These are phyloP conservation scores for Drosophila formosana DNA, from an alignment of 2,888 invertebrate species.

Conservation along the genomic window DNA sequence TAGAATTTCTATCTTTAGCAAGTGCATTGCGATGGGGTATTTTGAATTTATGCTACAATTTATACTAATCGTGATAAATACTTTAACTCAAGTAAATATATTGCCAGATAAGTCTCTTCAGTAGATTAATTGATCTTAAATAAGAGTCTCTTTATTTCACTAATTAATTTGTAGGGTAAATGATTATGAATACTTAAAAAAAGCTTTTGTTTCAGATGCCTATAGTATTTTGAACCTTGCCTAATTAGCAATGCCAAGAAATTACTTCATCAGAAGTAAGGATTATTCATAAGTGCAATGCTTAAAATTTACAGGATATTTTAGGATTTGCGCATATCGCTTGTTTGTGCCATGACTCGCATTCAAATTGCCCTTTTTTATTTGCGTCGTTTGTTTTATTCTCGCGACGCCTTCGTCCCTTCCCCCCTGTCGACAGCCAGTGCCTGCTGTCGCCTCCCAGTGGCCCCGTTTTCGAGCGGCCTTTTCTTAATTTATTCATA, in stretches of 20 bases:
- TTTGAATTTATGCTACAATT: neutral
- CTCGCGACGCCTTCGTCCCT: constrained; percentile 47
- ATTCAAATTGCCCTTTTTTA: constrained; percentile 76
- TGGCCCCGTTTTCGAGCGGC: constrained; percentile 36
- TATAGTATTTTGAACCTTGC: neutral
- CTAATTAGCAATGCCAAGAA: neutral
- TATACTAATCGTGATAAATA: neutral
- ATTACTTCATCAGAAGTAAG: neutral
- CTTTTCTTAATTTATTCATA: constrained; percentile 80
- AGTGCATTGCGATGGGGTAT: constrained; percentile 13
- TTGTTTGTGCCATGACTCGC: constrained; percentile 30
- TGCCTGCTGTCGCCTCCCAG: constrained; percentile 1
- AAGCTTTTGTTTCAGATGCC: neutral
- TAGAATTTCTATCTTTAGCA: constrained; percentile 6
- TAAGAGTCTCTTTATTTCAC: neutral
- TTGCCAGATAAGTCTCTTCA: too few species aligned
- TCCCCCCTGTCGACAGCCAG: neutral
- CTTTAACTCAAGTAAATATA: neutral
- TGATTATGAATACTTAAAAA: neutral
- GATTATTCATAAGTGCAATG: neutral
- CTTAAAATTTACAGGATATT: constrained; percentile 46
- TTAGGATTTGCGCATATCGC: constrained; percentile 19
- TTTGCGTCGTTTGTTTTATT: constrained; percentile 67
- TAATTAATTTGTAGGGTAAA: neutral
- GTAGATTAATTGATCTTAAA: neutral